Percentiles rank a stretch among this genome's conserved stretches.
Conservation (phyloP, 2,797 vertebrate species). For the Trachops cirrhosus region DNA sequence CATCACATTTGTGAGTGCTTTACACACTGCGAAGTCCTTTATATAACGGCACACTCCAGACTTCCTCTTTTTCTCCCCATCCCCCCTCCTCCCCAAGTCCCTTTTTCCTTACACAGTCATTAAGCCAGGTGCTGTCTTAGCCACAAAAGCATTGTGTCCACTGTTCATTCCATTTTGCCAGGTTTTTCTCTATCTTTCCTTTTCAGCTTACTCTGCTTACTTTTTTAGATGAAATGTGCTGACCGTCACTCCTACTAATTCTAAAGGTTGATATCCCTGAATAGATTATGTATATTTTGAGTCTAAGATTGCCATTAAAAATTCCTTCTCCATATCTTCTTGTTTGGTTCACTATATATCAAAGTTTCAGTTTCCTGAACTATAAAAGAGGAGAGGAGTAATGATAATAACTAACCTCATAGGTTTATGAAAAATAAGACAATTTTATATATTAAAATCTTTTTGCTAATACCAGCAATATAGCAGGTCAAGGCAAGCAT, state of each 20-base stretch:
- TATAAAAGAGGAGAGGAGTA: neutral
- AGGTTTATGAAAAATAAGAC: neutral
- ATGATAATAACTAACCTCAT: neutral
- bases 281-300: neutral
- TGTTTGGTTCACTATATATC: neutral
- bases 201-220: neutral
- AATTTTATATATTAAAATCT: neutral
- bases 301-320: neutral
- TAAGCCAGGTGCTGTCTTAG: no score
- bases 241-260: neutral
- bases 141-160: neutral
- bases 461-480: neutral
- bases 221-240: neutral
- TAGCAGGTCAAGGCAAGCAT: neutral
- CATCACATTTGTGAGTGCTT: neutral
- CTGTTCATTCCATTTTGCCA: neutral
- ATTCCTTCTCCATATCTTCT: neutral
- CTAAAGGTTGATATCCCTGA: neutral
- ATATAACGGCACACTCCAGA: no score
- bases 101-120: neutral
- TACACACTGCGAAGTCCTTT: neutral
- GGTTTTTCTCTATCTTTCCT: neutral
- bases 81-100: fast-evolving
- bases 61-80: fast-evolving
- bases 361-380: neutral